Conservation (phyloP, 2,113 vertebrate species). For the Paracanthobrama guichenoti region DNA sequence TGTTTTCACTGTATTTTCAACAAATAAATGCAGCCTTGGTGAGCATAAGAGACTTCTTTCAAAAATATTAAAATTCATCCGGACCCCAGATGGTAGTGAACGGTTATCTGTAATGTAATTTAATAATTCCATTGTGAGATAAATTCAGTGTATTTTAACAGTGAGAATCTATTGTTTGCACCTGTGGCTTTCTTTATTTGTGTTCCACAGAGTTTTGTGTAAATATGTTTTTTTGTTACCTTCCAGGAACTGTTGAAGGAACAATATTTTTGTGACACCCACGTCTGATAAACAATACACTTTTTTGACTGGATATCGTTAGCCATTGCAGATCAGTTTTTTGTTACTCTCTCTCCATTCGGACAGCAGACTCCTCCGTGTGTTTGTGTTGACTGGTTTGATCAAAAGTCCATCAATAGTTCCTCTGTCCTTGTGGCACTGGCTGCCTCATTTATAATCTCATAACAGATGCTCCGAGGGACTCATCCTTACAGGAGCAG, state of each 20-base stretch:
- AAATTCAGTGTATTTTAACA: too few relatives aligned
- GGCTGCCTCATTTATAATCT: slow-evolving; percentile 54
- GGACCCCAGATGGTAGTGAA: too few relatives aligned
- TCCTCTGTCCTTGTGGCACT: slow-evolving; percentile 49
- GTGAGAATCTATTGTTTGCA: background rate
- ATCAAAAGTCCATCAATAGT: slow-evolving; percentile 51
- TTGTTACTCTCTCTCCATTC: background rate
- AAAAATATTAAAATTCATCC: too few relatives aligned
- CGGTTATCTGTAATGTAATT: too few relatives aligned
- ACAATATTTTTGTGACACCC: background rate
- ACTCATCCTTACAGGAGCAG: slow-evolving; percentile 36
- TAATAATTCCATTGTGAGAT: too few relatives aligned
- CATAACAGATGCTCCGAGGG: slow-evolving; percentile 45
- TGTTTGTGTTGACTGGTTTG: slow-evolving; percentile 34
- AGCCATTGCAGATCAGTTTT: background rate
- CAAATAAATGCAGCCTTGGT: too few relatives aligned
- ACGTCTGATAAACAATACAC: background rate
- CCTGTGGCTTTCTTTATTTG: background rate
- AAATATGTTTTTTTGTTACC: background rate
- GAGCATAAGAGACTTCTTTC: too few relatives aligned
- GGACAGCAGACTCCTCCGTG: background rate
- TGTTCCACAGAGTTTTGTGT: background rate
- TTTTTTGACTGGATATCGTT: background rate
- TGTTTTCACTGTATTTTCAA: too few relatives aligned
- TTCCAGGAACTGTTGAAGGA: background rate